These are phyloP conservation scores for Sphaeramia orbicularis DNA, from an alignment of 2,797 vertebrate genomes.

Conservation along the genomic window DNA sequence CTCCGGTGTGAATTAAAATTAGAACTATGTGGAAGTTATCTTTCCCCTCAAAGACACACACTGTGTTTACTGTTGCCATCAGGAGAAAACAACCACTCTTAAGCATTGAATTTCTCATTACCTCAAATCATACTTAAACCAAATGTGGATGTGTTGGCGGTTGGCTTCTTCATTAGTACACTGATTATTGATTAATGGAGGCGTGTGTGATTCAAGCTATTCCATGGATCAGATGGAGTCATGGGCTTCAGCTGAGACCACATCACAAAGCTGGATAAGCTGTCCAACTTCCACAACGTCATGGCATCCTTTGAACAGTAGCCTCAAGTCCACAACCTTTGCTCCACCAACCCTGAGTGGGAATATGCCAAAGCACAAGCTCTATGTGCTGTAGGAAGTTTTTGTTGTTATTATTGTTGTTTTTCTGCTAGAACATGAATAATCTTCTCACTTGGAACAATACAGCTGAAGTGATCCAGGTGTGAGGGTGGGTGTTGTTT, in stretches of 20 bases:
- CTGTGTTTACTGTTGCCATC: neutral
- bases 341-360: constrained; percentile 76
- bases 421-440: constrained; percentile 17
- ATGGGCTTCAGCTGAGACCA: constrained; percentile 84
- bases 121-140: neutral
- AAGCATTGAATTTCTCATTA: neutral
- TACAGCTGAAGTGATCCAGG: constrained; percentile 37
- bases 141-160: constrained; percentile 4
- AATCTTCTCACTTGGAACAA: constrained; percentile 16
- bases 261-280: constrained; percentile 85
- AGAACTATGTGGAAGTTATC: constrained; percentile 9
- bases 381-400: neutral
- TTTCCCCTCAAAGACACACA: constrained; percentile 3
- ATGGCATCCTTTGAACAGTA: constrained; percentile 83
- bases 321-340: constrained; percentile 81
- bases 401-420: constrained; percentile 6
- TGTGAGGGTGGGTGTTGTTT: constrained; percentile 25
- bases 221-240: constrained; percentile 27
- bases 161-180: neutral
- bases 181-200: neutral
- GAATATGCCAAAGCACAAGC: too few relatives aligned
- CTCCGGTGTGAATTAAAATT: constrained; percentile 17
- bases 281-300: constrained; percentile 83
- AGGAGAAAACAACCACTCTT: neutral
- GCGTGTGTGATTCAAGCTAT: neutral